Conservation (phyloP, 2,113 vertebrate genomes). For the Myrmophylax atrothorax region DNA sequence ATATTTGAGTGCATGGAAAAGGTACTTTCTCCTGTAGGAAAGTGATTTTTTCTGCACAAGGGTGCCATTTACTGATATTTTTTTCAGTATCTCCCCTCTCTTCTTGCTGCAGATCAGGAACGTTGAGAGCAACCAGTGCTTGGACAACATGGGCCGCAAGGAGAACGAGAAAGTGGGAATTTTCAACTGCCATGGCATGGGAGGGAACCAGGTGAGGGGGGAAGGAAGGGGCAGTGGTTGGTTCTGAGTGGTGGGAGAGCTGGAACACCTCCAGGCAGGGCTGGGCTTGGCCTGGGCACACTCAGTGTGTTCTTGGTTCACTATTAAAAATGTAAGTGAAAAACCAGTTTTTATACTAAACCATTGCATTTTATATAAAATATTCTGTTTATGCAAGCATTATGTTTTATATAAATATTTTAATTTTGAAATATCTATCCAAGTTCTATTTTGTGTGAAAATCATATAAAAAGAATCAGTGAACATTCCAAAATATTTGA, state of each 20-base stretch:
- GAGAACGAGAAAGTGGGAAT: slow-evolving; percentile 99
- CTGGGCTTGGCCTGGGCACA: neutral
- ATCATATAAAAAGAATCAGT: accelerated
- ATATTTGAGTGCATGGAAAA: neutral
- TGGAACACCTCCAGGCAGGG: neutral
- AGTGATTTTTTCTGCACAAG: accelerated
- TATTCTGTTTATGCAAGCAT: neutral
- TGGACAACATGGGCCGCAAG: slow-evolving; percentile 99
- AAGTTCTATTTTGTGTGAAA: accelerated
- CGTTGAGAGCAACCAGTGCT: slow-evolving; percentile 96
- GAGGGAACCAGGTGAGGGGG: slow-evolving; percentile 92
- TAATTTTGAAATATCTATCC: accelerated
- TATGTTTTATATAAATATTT: neutral
- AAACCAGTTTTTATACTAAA: neutral
- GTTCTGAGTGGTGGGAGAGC: neutral
- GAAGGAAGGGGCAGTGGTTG: accelerated
- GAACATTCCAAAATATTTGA: accelerated
- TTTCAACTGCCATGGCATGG: slow-evolving; percentile 99
- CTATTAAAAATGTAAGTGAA: neutral
- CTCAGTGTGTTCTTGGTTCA: neutral
- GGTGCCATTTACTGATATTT: no score
- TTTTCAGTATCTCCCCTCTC: neutral
- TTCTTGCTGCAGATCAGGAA: slow-evolving; percentile 88
- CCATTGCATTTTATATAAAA: neutral
- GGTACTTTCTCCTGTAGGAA: neutral